Base-by-base conservation (phyloP, 2,113 vertebrate species). In the Ailurus styani region DNA sequence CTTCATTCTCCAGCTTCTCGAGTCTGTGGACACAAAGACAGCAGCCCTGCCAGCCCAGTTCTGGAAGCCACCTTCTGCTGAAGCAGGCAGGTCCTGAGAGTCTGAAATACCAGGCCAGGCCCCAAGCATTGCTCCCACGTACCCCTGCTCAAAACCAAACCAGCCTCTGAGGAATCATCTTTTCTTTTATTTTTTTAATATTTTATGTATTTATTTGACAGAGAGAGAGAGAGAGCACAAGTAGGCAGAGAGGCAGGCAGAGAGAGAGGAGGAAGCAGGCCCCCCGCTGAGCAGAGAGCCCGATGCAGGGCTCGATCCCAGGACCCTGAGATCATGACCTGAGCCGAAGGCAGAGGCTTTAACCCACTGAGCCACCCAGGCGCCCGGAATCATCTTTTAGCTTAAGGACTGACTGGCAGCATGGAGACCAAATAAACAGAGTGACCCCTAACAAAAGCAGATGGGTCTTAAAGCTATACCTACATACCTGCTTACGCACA, bases 1-100 rank as follows among this genome's bases (percentile, higher is more conserved):
- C 94, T 89, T 99, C 98, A 6, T 98, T 98, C 88, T 99, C 98
- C 87, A 99, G 97, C 93, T 95, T 98, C 95, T 99, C 98, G 1
- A 97, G 79, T 97, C 99, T 99, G 98, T 7, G 90, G 92, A 87
- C 4, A 95, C 37, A 97, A 81, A 68, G 20, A 95, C 78, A 31
- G 94, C 95, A 2, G 77, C 96, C 94, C 99, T 98, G 0, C 96
- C 97, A 84, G 99, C 27, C 98, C 72, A 98, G 96, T 29, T 90
- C 98, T 90, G 98, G 3, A 87, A 4, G 97, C 99, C 99, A 97
- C 23, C 47, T 88, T 85, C 50, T 31, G 37, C 37, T 2, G 14
- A 6, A 14, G 31, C 7, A 23, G 81, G 20, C 15, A 0, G 18
- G 37, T 34, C 75, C 72, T 40, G 5, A 7, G 52, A 23, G 54